Evolutionary conservation across 2,797 vertebrate genomes (phyloP).

Genomic region (Hydrophis major): DNA sequence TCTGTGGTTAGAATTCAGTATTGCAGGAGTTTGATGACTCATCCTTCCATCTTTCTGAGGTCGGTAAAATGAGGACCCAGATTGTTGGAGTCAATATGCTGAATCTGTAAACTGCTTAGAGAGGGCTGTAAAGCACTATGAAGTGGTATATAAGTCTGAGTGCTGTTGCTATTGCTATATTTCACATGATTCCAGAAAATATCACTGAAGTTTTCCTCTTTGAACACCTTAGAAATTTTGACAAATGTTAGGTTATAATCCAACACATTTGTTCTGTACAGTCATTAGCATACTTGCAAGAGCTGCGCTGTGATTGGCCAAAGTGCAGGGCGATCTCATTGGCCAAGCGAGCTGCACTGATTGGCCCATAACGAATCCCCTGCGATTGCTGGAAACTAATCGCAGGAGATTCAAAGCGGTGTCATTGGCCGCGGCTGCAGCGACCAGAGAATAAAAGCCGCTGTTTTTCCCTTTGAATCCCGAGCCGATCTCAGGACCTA

Average conservation of each 20-base stretch:
- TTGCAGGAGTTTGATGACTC: background rate
- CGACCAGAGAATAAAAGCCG: too few species aligned
- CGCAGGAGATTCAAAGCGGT: too few species aligned
- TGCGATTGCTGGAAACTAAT: too few species aligned
- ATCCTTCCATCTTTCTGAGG: background rate
- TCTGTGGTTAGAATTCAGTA: background rate
- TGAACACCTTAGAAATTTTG: background rate
- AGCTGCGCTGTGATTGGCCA: too few species aligned
- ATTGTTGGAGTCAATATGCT: background rate
- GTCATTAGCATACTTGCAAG: too few species aligned
- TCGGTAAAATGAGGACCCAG: background rate
- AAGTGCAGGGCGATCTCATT: too few species aligned
- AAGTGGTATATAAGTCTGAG: background rate
- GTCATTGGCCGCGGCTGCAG: too few species aligned
- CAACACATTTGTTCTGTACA: background rate
- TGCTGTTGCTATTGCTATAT: background rate
- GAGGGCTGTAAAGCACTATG: background rate
- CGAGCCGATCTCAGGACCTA: too few species aligned
- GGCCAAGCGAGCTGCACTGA: too few species aligned
- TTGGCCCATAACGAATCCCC: too few species aligned
- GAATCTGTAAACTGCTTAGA: background rate
- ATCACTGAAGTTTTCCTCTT: background rate
- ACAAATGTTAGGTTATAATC: background rate
- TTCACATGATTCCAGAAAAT: background rate
- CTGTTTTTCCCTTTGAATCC: too few species aligned